Base-by-base conservation (phyloP, 2,797 vertebrate species). In the Momotus momota region DNA sequence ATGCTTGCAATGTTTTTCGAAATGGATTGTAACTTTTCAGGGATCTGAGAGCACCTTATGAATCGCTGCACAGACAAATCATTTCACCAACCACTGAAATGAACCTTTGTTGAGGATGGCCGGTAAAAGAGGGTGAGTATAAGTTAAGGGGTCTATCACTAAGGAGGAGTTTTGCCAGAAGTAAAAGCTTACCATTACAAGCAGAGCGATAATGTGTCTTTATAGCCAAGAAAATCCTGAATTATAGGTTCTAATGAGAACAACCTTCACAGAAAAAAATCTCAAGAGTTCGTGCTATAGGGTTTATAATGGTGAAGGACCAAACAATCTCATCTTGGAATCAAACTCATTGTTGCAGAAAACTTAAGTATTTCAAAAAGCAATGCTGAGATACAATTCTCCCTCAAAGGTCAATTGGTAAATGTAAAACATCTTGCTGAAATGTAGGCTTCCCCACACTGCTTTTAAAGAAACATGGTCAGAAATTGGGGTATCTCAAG, bases 1-100 rank as follows among this genome's bases (percentile, higher is more conserved):
- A 58, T 3, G 6, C 12, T 38, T 0, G 0, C 1, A 9, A 45
- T 5, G 17, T 38, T 81, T 84, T 41, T 27, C 12, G 70, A 94
- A 79, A 33, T 12, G 22, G 25, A 49, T 0, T 40, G 10, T 38
- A 93, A 33, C 13, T 70, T 79, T 40, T 31, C 41, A 79, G 58
- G 54, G 18, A 67, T 33, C 38, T 54, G 35, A 86, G 45, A 81
- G 17, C 9, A 55, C 13, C 38, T 64, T 57, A 61, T 3, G 5
- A 61, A 78, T 22, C 6, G 7, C 38, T 8, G 35, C 27, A 64
- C 4, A 60, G 22, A 60, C 14, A 51, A 90, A n/a, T 22, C 21
- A 52, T 33, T 54, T 72, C 27, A 48, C 27, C 38, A 79, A 3
- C 10, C 64, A 57, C 27, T 17, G 35, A 67, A 66, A 64, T 3